phyloP scores from a whole-genome alignment of 30 jellyfish, hydroid and myxozoan genomes.

The Mastigias papua region DNA sequence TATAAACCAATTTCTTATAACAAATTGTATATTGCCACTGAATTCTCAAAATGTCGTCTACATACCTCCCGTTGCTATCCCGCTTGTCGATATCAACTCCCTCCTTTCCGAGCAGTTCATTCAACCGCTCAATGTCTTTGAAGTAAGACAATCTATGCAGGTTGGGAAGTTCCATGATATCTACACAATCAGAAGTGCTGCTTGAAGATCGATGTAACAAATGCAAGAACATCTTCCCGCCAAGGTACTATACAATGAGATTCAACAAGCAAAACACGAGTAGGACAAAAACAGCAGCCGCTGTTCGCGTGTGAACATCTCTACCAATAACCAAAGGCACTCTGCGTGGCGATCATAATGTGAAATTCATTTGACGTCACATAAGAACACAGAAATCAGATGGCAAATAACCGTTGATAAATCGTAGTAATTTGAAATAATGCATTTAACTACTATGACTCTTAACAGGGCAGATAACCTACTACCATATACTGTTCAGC shows the following conservation, averaged over 20 bases:
- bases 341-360: neutral
- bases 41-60: neutral
- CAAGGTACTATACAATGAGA: neutral
- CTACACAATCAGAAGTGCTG: neutral
- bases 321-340: neutral
- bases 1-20: too few species aligned
- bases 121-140: neutral
- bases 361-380: neutral
- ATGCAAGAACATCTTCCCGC: slow-evolving; percentile 15
- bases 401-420: neutral
- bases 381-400: neutral
- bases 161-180: slow-evolving; percentile 8
- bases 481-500: too few species aligned
- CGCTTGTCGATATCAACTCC: slow-evolving; percentile 2
- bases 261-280: neutral
- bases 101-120: slow-evolving; percentile 1
- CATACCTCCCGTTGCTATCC: slow-evolving; percentile 40
- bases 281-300: neutral
- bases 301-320: neutral
- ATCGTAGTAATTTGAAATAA: neutral
- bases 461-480: too few species aligned
- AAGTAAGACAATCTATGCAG: slow-evolving; percentile 21
- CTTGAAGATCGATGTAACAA: slow-evolving; percentile 13
- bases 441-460: too few species aligned
- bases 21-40: neutral